phyloP scores from a whole-genome alignment of 2,888 invertebrate species.

The Troides oblongomaculatus region DNA sequence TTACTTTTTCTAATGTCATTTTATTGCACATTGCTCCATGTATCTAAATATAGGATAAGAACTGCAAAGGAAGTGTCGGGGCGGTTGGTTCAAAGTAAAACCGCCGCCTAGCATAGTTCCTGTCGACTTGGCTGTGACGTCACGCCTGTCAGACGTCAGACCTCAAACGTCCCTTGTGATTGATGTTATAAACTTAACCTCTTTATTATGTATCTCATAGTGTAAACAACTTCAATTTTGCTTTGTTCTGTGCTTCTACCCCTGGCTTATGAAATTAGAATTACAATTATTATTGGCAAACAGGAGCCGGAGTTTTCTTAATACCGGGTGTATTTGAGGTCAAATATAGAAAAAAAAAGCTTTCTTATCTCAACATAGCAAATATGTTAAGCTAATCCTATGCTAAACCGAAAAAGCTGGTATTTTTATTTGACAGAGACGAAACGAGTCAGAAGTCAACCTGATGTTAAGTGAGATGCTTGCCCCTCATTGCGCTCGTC shows the following conservation, averaged over 20 bases:
- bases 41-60: background rate
- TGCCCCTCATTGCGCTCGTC: too few species aligned
- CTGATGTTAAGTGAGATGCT: too few species aligned
- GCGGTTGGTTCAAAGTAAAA: constrained; percentile 1
- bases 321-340: too few species aligned
- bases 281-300: too few species aligned
- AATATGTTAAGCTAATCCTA: too few species aligned
- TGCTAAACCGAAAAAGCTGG: too few species aligned
- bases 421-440: too few species aligned
- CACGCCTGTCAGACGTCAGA: constrained; percentile 4
- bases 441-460: too few species aligned
- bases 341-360: too few species aligned
- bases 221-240: background rate
- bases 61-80: background rate
- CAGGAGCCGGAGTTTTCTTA: too few species aligned
- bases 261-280: background rate
- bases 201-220: background rate
- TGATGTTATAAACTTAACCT: constrained; percentile 5
- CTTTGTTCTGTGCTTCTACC: background rate
- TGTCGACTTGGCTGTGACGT: background rate
- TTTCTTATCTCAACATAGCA: too few species aligned
- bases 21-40: background rate
- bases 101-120: background rate
- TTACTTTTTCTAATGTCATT: background rate
- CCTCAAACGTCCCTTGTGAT: constrained; percentile 4